Evolutionary conservation across 2,797 vertebrate genomes (phyloP), one percentile per base, ranked within the genome.

Genomic region (Pantherophis vulpinus): DNA sequence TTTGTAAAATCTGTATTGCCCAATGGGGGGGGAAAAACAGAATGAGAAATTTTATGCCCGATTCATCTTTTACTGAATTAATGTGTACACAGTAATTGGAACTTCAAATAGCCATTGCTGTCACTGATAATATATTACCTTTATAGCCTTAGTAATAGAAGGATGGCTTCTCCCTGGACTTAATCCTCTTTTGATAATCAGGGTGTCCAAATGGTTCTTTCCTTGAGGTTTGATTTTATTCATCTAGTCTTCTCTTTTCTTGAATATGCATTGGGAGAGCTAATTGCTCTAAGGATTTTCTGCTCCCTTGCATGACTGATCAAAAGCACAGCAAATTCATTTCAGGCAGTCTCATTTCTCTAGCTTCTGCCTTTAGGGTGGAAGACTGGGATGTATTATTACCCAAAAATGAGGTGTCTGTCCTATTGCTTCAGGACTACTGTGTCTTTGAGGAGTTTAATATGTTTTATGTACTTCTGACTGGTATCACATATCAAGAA

Each of bases 221-320:
- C 96, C 96, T 95, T 93, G 95, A 91, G 97, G 95, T 94, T 94
- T 87, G 87, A 94, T 94, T 96, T 95, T 92, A 93, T 95, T 95
- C 32, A 12, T 92, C 60, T 59, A 94, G 93, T 96, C 83, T 60
- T 97, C 95, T 95, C 94, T 98, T 97, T 97, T 97, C 97, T 97
- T 96, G 98, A 98, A 96, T 96, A 97, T 97, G 96, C 95, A 96
- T 97, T 92, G 95, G 91, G 97, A 97, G 97, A 97, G 96, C 97
- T 98, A 98, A 98, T 98, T 98, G 95, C 97, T 98, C 96, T 98
- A 96, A 98, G 97, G 98, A 98, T 98, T 98, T 97, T 97, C 97
- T 97, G 94, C 95, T 96, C 96, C 90, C 97, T 96, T 97, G 97
- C 98, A 98, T 98, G 97, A 98, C 97, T 98, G 98, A 98, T 98